These are phyloP conservation scores for Zosterops japonicus DNA, from an alignment of 2,113 vertebrate genomes.

Conservation along the genomic window DNA sequence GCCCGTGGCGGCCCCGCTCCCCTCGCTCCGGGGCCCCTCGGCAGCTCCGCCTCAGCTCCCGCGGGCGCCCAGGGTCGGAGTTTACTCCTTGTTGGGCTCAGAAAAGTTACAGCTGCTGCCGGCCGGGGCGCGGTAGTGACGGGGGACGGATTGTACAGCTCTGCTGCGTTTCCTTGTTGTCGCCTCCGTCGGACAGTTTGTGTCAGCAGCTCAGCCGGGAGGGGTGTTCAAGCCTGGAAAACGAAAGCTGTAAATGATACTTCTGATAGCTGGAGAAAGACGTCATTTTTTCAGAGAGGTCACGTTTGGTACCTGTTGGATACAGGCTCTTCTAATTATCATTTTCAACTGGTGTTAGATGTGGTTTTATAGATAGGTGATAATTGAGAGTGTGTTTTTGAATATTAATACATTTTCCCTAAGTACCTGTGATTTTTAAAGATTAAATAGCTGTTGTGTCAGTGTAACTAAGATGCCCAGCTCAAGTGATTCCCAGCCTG, in stretches of 20 bases:
- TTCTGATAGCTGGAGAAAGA: neutral
- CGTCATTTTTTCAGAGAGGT: neutral
- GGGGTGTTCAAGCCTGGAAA: neutral
- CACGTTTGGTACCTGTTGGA: neutral
- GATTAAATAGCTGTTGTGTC: neutral
- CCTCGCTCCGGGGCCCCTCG: no score
- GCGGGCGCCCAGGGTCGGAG: neutral
- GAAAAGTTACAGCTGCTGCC: neutral
- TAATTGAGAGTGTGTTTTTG: neutral
- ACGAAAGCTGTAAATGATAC: neutral
- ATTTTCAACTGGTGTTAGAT: fast-evolving
- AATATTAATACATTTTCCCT: neutral
- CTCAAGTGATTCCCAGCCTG: neutral
- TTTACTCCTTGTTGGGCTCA: neutral
- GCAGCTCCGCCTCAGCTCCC: neutral
- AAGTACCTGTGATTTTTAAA: neutral
- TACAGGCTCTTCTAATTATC: fast-evolving
- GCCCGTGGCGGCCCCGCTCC: neutral
- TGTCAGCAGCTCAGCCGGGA: neutral
- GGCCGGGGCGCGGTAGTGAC: neutral
- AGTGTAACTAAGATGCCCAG: neutral
- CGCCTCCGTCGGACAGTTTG: neutral
- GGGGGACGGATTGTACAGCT: neutral
- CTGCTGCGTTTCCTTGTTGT: neutral
- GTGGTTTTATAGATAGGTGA: neutral